Evolutionary conservation across 2,113 vertebrate species (phyloP).

Genomic region (Seriola rivoliana): DNA sequence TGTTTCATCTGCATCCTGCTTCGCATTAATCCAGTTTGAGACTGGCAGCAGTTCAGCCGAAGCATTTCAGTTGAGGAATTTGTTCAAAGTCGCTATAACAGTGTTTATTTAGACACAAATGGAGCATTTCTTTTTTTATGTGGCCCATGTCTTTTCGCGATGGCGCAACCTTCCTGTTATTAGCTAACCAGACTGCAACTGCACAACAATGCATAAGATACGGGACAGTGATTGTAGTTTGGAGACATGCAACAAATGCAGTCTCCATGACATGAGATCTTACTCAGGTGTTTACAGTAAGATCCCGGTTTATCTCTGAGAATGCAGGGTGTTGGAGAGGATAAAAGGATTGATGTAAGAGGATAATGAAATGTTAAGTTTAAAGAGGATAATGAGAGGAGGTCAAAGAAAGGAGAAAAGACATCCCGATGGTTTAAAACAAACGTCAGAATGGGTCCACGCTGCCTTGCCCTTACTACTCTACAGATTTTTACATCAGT

Average conservation of each 20-base stretch:
- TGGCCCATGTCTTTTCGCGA: neutral
- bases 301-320: constrained; percentile 50
- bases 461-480: neutral
- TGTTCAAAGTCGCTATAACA: constrained; percentile 5
- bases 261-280: constrained; percentile 13
- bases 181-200: neutral
- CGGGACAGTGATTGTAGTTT: neutral
- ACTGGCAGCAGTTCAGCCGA: neutral
- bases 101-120: neutral
- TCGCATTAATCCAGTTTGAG: constrained; percentile 7
- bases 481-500: neutral
- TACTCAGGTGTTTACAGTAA: constrained; percentile 9
- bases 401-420: constrained; percentile 50
- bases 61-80: neutral
- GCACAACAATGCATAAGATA: neutral
- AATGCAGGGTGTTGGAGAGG: constrained; percentile 51
- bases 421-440: constrained; percentile 13
- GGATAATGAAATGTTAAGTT: constrained; percentile 72
- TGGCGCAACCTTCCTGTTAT: neutral
- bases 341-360: constrained; percentile 74
- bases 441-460: constrained; percentile 3
- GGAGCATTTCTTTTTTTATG: neutral
- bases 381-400: constrained; percentile 64
- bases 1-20: neutral
- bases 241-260: constrained; percentile 10